Evolutionary conservation across 2,888 invertebrate species (phyloP).

Genomic region (Dasysyrphus tricinctus): DNA sequence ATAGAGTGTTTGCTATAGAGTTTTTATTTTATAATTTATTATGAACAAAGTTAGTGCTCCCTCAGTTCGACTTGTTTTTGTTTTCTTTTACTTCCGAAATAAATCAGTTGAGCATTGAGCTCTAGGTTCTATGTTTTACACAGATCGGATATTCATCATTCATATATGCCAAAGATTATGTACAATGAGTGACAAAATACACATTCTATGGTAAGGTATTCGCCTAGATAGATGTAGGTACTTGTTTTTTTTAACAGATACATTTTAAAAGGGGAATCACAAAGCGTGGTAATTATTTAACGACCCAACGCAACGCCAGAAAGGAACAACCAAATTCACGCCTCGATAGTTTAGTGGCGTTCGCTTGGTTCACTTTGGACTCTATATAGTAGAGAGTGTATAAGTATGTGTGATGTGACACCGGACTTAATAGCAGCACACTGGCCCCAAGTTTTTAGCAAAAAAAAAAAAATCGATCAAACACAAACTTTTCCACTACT

Average conservation of each 20-base stretch:
- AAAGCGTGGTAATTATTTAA: conserved; percentile 75
- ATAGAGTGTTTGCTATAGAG: conserved; percentile 12
- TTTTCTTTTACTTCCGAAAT: conserved; percentile 59
- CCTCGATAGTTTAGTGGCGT: conserved; percentile 67
- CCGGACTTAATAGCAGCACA: conserved; percentile 41
- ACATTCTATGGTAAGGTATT: not conserved
- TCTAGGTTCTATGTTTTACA: conserved; percentile 24
- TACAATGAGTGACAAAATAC: conserved; percentile 9
- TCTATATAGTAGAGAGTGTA: not conserved
- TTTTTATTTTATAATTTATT: conserved; percentile 46
- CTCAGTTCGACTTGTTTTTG: conserved; percentile 37
- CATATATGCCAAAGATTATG: conserved; percentile 5
- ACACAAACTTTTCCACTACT: not conserved
- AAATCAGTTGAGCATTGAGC: conserved; percentile 70
- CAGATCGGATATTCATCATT: conserved; percentile 66
- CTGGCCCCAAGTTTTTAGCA: conserved; percentile 5
- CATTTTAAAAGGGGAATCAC: conserved; percentile 53
- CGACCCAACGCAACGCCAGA: conserved; percentile 73
- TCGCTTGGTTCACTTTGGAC: conserved; percentile 31
- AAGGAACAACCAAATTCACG: conserved; percentile 71
- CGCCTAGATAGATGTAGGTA: not conserved
- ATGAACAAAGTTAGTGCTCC: conserved; percentile 12
- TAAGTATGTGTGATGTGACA: conserved; percentile 65
- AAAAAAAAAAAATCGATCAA: conserved; percentile 17
- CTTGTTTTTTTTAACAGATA: not conserved